These are phyloP conservation scores for Gryllus bimaculatus DNA, from an alignment of 1,140 invertebrate genomes.

Conservation along the genomic window DNA sequence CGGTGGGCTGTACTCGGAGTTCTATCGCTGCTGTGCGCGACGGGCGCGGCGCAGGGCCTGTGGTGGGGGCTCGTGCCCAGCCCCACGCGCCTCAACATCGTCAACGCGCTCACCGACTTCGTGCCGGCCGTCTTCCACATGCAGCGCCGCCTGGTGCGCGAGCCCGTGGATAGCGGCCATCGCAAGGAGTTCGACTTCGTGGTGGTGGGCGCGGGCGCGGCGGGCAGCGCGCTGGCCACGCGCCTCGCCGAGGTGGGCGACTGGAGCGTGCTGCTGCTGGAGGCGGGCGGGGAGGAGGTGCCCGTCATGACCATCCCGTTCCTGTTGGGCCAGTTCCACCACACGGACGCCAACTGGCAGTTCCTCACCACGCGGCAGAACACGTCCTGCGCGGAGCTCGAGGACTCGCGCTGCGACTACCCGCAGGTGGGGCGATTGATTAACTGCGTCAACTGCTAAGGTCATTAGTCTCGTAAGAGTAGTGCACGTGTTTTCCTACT, in stretches of 20 bases:
- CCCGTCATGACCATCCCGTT: conserved; percentile 39
- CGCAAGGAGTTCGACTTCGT: conserved; percentile 43
- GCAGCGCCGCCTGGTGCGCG: background rate
- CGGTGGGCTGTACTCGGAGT: no score
- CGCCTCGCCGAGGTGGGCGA: conserved; percentile 41
- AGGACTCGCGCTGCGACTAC: background rate
- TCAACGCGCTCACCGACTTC: background rate
- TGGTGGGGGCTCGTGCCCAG: background rate
- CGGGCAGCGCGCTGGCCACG: conserved; percentile 53
- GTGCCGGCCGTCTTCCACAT: background rate
- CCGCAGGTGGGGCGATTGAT: background rate
- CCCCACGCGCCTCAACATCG: background rate
- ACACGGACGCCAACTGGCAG: conserved; percentile 22
- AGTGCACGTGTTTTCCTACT: background rate
- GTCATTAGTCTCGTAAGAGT: no score
- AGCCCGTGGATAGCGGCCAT: background rate
- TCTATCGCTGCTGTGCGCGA: no score
- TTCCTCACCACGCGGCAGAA: background rate
- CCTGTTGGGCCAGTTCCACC: conserved; percentile 24
- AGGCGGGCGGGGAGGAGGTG: conserved; percentile 42
- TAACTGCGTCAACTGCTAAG: no score
- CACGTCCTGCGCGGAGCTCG: background rate
- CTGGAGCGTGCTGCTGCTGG: conserved; percentile 46
- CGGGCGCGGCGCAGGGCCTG: no score
- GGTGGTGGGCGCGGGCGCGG: conserved; percentile 49